Conservation (phyloP, 2,888 invertebrate species). For the Acrobasis repandana region DNA sequence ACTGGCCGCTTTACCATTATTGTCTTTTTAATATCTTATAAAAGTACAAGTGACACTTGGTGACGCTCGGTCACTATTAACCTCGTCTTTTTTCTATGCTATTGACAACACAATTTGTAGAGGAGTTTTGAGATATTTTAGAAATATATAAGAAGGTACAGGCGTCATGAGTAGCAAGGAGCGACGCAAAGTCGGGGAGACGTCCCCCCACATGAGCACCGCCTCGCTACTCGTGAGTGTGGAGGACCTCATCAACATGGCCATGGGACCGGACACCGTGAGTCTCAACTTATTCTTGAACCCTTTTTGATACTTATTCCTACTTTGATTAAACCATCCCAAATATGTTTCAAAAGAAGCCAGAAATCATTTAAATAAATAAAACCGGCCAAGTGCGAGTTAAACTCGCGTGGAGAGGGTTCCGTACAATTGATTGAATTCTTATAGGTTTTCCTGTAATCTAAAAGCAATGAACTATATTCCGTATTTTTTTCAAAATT, state of each 20-base stretch:
- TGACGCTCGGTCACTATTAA: neutral
- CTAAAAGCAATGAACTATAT: too few species aligned
- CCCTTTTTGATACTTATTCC: too few species aligned
- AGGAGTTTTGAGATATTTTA: neutral
- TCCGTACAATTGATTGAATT: too few species aligned
- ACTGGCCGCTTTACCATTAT: neutral
- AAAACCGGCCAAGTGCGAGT: too few species aligned
- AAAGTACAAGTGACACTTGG: neutral
- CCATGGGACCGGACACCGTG: conserved; percentile 52
- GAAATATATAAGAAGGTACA: neutral
- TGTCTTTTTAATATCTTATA: too few species aligned
- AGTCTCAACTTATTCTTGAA: conserved; percentile 22
- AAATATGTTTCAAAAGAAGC: too few species aligned
- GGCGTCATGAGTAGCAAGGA: neutral
- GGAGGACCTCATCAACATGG: conserved; percentile 60
- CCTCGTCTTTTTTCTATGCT: too few species aligned
- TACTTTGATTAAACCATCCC: too few species aligned
- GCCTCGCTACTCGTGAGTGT: conserved; percentile 54
- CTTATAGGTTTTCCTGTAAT: too few species aligned
- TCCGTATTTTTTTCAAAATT: too few species aligned
- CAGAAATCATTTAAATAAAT: too few species aligned
- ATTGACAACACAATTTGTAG: neutral
- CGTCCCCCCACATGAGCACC: conserved; percentile 60
- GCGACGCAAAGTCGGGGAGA: conserved; percentile 1
- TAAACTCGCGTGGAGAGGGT: too few species aligned